phyloP scores from a whole-genome alignment of 2,113 vertebrate species.

The Ictidomys tridecemlineatus region DNA sequence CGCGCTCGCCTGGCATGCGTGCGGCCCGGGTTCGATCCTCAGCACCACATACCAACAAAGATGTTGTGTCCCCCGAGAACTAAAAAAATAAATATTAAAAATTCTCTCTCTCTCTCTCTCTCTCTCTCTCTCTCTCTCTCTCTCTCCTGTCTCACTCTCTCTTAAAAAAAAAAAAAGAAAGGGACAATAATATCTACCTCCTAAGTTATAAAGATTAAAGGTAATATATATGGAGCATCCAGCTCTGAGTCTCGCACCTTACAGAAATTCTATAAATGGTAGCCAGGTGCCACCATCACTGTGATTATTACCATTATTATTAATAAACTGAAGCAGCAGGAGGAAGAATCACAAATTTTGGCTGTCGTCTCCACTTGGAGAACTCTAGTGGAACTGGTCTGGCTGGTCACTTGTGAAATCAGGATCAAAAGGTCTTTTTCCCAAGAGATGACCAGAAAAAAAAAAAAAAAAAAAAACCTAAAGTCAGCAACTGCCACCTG shows the following conservation, averaged over 20 bases:
- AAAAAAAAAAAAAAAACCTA: conserved; percentile 36
- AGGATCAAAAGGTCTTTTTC: neutral
- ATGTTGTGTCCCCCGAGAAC: too few species aligned
- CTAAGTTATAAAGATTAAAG: neutral
- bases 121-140: too few species aligned
- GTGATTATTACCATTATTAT: neutral
- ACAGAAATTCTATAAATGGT: neutral
- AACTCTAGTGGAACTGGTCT: conserved; percentile 45
- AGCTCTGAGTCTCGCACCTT: neutral
- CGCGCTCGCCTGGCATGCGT: too few species aligned
- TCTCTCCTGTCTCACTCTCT: too few species aligned
- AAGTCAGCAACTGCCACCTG: conserved; percentile 63
- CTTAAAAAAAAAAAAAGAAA: too few species aligned
- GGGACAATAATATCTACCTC: neutral
- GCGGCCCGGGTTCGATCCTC: too few species aligned
- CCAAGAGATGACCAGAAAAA: neutral
- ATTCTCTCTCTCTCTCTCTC: too few species aligned
- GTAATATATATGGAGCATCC: neutral
- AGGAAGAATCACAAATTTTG: conserved; percentile 33
- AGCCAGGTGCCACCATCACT: neutral
- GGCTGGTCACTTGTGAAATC: conserved; percentile 60
- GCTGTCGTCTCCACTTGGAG: neutral
- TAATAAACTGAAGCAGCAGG: neutral
- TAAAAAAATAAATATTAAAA: too few species aligned
- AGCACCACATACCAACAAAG: too few species aligned